Base-by-base conservation (phyloP, 1,140 invertebrate species). In the Brachionus rubens region DNA sequence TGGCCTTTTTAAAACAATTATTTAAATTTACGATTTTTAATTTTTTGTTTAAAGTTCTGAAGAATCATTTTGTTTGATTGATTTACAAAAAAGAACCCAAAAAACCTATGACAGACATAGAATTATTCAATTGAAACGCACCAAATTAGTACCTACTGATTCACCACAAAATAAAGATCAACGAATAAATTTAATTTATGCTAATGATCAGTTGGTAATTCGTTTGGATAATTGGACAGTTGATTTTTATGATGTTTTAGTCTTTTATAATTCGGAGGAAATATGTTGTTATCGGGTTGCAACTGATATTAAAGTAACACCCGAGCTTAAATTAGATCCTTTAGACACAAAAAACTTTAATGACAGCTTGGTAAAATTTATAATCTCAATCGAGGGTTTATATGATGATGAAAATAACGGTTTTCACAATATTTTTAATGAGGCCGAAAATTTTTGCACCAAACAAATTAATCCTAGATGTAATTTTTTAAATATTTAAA, bases 41-140 rank as follows among this genome's bases (percentile, higher is more conserved):
- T 19, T 62, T 62, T 59, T 4, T 40, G 21, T 40, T 62, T 9
- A n/a, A 62, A 65, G 59, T 28, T 65, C 59, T 6, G 43, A 65
- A 26, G 36, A 65, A 24, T 24, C 59, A 2, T 9, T 19, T 12
- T 41, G 59, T 43, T 43, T 65, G 43, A 65, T 65, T 65, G 59
- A 65, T 4, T 26, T 65, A 41, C 40, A 65, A 43, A 65, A 65
- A 43, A 65, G 59, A 65, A 65, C 59, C 4, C 36, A 65, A 46
- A 43, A 41, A 12, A 65, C 40, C 19, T 65, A 65, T 65, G 59
- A 65, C 30, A 19, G 21, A 28, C 43, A 19, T 9, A 41, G 43
- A 65, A 24, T 43, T 19, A 41, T 65, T 2, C 24, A 65, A 65
- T 28, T 65, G 26, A 21, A 14, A 14, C 41, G 59, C 10, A 65